A percentile compares a stretch with the other conserved stretches of the same genome.
phyloP scores from a whole-genome alignment of 2,888 invertebrate species.

The Galeruca laticollis region DNA sequence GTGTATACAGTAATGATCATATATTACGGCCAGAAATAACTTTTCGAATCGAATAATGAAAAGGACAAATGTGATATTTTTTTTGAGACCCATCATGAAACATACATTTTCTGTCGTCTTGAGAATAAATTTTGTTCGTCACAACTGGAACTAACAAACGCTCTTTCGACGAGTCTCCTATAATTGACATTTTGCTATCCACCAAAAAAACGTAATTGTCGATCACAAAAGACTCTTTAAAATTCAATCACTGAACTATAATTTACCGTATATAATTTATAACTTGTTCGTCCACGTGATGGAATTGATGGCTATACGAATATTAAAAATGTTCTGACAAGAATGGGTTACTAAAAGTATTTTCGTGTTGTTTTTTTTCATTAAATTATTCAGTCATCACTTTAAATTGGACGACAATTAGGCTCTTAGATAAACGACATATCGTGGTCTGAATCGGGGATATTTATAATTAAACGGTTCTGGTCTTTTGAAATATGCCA shows the following conservation, averaged over 20 bases:
- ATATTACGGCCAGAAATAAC: too few relatives aligned
- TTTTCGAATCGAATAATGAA: too few relatives aligned
- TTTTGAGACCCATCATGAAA: too few relatives aligned
- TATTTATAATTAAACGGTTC: background rate
- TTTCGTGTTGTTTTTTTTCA: background rate
- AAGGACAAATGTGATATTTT: too few relatives aligned
- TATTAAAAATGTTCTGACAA: background rate
- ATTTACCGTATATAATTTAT: background rate
- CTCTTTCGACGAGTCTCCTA: too few relatives aligned
- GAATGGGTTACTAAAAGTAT: constrained; percentile 8
- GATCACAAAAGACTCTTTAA: background rate
- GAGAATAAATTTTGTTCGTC: too few relatives aligned
- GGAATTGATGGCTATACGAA: background rate
- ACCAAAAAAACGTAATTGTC: constrained; percentile 1
- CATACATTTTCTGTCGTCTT: too few relatives aligned
- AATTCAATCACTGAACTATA: background rate
- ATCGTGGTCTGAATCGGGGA: constrained; percentile 9
- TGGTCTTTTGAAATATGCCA: background rate
- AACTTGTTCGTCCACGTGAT: background rate
- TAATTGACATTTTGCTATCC: background rate
- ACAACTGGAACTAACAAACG: too few relatives aligned
- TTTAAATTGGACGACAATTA: constrained; percentile 7
- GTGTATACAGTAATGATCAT: too few relatives aligned
- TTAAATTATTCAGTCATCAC: constrained; percentile 9
- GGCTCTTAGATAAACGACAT: background rate